A percentile compares a stretch with the other conserved stretches of the same genome.
Conservation (phyloP, 2,888 invertebrate genomes). For the Ellobium chinense region DNA sequence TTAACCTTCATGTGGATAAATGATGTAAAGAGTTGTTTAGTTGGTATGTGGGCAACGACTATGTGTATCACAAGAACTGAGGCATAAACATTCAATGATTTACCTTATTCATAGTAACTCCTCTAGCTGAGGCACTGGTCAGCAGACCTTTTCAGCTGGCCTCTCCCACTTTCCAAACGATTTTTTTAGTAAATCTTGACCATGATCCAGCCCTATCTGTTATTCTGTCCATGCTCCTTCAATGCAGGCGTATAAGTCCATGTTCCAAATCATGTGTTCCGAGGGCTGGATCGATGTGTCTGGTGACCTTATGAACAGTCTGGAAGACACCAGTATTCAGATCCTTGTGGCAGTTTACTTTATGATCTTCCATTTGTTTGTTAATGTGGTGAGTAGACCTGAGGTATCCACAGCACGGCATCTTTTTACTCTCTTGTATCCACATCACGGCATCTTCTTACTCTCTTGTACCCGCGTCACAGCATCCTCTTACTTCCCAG, state of each 20-base stretch:
- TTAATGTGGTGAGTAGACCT: conserved; percentile 51
- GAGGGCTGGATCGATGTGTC: conserved; percentile 78
- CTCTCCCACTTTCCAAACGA: too few relatives aligned
- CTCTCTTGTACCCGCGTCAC: neutral
- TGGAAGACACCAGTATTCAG: conserved; percentile 49
- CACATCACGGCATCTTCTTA: neutral
- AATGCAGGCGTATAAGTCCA: conserved; percentile 76
- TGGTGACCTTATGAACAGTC: conserved; percentile 64
- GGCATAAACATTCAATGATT: too few relatives aligned
- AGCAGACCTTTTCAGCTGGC: too few relatives aligned
- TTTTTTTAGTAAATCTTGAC: too few relatives aligned
- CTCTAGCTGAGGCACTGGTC: too few relatives aligned
- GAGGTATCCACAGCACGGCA: neutral
- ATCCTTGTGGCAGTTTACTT: conserved; percentile 71
- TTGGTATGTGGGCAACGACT: too few relatives aligned
- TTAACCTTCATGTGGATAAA: too few relatives aligned
- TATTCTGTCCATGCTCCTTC: neutral
- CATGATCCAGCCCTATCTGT: too few relatives aligned
- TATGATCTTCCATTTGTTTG: conserved; percentile 72
- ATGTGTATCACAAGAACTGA: too few relatives aligned
- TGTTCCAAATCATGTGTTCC: conserved; percentile 78
- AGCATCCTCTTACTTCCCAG: neutral
- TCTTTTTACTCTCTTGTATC: neutral
- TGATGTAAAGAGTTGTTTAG: too few relatives aligned
- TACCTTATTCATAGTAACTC: too few relatives aligned